A percentile compares a stretch with the other conserved stretches of the same genome.
Evolutionary conservation across 2,888 invertebrate species (phyloP).

Genomic region (Spialia ferax): DNA sequence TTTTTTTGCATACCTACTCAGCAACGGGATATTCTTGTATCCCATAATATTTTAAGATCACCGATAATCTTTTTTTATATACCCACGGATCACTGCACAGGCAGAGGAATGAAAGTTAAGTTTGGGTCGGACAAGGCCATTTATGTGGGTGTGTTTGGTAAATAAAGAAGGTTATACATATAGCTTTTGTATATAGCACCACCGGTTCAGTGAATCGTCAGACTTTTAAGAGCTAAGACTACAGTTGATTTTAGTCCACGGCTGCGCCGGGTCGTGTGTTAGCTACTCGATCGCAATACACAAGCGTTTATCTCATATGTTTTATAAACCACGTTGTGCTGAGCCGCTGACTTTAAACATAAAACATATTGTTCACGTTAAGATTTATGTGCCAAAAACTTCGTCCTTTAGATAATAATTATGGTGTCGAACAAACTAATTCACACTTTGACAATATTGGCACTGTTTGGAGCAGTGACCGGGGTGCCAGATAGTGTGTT

Average conservation of each 20-base stretch:
- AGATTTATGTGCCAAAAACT: background rate
- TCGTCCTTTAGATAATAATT: background rate
- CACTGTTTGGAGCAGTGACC: conserved; percentile 7
- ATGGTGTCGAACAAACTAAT: background rate
- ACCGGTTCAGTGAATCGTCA: background rate
- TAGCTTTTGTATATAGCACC: background rate
- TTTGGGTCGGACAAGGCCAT: background rate
- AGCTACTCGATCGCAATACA: background rate
- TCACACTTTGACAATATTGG: background rate
- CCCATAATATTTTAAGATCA: no score
- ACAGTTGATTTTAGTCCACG: background rate
- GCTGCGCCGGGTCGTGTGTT: background rate
- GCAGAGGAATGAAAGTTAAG: background rate
- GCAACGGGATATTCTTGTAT: no score
- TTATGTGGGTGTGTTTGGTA: conserved; percentile 2
- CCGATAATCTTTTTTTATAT: no score
- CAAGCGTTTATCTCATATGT: background rate
- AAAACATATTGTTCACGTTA: background rate
- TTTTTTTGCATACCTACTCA: no score
- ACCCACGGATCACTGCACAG: background rate
- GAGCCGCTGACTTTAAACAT: background rate
- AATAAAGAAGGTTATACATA: background rate
- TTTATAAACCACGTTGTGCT: background rate
- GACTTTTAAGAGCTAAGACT: background rate
- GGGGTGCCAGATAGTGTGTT: conserved; percentile 5